Evolutionary conservation across 35 echinoderm and acorn worm species (phyloP), one percentile per base, ranked within the genome.

Genomic region (Holothuria glaberrima): DNA sequence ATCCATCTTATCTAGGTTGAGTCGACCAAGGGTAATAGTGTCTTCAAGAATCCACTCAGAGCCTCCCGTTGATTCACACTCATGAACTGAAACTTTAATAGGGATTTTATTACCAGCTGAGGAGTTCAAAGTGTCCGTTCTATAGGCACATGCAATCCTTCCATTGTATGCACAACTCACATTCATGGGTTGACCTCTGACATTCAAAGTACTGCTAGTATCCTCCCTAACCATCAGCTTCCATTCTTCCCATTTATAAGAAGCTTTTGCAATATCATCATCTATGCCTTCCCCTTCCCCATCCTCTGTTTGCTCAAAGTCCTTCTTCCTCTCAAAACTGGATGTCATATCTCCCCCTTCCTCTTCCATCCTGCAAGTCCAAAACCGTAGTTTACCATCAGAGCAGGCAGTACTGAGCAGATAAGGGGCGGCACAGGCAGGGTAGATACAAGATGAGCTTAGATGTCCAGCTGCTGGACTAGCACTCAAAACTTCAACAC

Each of bases 31-130:
- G 66, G 90, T 73, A 27, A 99, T 81, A 5, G 84, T 90, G 87
- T 99, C 97, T 72, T 99, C 97, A 67, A 88, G 69, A 34, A 99
- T 77, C 97, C 97, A 99, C 83, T 99, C 93, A 30, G 93, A 94
- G 7, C 97, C 97, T 68, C 97, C 97, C 3, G 89, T 99, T 5
- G 97, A 99, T 87, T 99, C 97, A 68, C 93, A 99, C 71, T 99
- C 97, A 91, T 92, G 86, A 62, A 99, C 95, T 21, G 64, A 76
- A 26, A 89, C 90, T 68, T 92, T 78, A 32, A 98, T 62, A 9
- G 90, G 86, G n/a, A 93, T 84, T 33, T 82, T 54, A 25, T 73
- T 61, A 12, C 75, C 58, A 33, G 16, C 34, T 18, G 83, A 79
- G 19, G 72, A 57, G 6, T 44, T 31, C 22, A 10, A 25, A 14